Evolutionary conservation across 1,140 invertebrate species (phyloP), one percentile per base, ranked within the genome.

Genomic region (Micrasema longulum): DNA sequence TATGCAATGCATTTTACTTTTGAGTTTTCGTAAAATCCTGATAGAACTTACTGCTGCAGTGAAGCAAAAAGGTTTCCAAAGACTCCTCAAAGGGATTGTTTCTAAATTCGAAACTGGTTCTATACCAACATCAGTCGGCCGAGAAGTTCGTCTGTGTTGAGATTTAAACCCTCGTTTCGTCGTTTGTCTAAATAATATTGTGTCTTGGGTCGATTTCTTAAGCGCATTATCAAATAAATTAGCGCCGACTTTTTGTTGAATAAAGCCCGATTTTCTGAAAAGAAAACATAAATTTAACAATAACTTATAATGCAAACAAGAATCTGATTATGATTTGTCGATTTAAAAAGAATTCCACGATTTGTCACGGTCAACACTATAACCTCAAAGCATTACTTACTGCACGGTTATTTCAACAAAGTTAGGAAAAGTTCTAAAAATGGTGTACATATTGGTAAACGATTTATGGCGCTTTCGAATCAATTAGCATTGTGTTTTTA

Each of bases 31-130:
- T n/a, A n/a, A n/a, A n/a, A n/a, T n/a, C n/a, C n/a, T n/a, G n/a
- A n/a, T n/a, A n/a, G n/a, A n/a, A 78, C 80, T 87, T 88, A 93
- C 92, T 79, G 86, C 84, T 66, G 91, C 78, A 26, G 91, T 90
- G 79, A 93, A 93, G 12, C 87, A 79, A 47, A 93, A 84, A 18
- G 91, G 89, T 83, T 89, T 92, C 74, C 87, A 85, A 31, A 93
- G 78, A 76, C 82, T 87, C 48, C 77, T 81, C 20, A 79, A 60
- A 53, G 84, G 76, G 70, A 88, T 76, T 36, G 82, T 3, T 36
- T 35, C 35, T 64, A 31, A 2, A 31, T 31, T 31, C 7, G 26
- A 31, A 31, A 31, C 7, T 4, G 26, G 64, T 50, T 71, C 71
- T 22, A 75, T 50, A 10, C 9, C 53, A 2, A 47, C 50, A 57